Conservation (phyloP, 1,140 invertebrate genomes). For the Lepidostoma basale region DNA sequence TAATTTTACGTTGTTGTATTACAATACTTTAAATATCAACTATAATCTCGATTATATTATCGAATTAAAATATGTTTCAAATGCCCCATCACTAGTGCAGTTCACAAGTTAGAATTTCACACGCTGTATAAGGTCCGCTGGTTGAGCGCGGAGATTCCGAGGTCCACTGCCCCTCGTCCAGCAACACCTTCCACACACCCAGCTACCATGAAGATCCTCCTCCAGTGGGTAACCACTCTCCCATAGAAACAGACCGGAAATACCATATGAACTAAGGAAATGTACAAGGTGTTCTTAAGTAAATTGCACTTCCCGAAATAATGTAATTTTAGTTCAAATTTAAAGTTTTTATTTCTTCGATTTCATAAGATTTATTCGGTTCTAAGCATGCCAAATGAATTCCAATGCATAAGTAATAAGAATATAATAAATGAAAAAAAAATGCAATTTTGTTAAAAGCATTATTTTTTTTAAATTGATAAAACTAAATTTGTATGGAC, state of each 20-base stretch:
- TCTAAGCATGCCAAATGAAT: background rate
- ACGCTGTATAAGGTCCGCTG: conserved; percentile 10
- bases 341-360: no score
- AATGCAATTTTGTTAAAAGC: no score
- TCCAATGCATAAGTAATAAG: background rate
- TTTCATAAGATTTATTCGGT: background rate
- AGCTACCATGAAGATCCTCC: background rate
- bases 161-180: background rate
- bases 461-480: no score
- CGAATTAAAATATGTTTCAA: no score
- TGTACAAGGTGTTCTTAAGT: background rate
- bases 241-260: background rate
- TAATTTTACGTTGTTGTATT: no score
- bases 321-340: no score
- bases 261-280: background rate
- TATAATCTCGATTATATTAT: no score
- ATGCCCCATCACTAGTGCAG: no score
- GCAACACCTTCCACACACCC: background rate
- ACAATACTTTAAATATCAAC: no score
- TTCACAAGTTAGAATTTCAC: background rate
- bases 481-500: no score
- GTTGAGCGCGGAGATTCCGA: background rate
- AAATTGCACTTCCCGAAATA: no score
- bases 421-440: background rate
- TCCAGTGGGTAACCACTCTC: background rate